A percentile compares a stretch with the other conserved stretches of the same genome.
Evolutionary conservation across 1,140 invertebrate species (phyloP).

Genomic region (Formica exsecta): DNA sequence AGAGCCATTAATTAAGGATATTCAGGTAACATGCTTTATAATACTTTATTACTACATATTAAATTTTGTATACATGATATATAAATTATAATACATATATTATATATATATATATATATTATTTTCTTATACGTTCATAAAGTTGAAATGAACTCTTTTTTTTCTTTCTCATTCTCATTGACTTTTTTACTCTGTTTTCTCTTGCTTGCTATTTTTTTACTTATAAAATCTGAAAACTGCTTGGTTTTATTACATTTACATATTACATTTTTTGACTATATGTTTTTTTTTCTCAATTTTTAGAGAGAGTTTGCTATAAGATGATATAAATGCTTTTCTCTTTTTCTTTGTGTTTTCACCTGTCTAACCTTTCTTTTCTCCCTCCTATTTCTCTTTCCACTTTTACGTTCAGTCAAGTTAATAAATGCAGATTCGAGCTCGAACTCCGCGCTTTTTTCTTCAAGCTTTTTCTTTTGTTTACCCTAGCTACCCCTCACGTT

Average conservation of each 20-base stretch:
- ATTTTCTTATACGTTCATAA: neutral
- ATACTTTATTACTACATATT: neutral
- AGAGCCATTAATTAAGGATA: too few relatives aligned
- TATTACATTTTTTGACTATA: neutral
- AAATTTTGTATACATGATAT: neutral
- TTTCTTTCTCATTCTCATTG: neutral
- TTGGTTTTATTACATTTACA: slow-evolving; percentile 22
- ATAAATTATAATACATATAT: neutral
- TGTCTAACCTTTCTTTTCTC: slow-evolving; percentile 1
- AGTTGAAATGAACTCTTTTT: slow-evolving; percentile 2
- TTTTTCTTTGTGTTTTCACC: slow-evolving; percentile 27
- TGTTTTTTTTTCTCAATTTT: neutral
- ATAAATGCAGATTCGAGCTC: slow-evolving; percentile 59
- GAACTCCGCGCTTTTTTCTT: slow-evolving; percentile 41
- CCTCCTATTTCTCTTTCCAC: slow-evolving; percentile 13
- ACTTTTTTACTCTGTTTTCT: neutral
- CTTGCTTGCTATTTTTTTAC: neutral
- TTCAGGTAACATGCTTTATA: neutral
- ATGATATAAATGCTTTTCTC: slow-evolving; percentile 9
- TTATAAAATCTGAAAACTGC: neutral
- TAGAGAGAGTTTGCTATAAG: slow-evolving; percentile 7
- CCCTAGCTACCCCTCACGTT: slow-evolving; percentile 31
- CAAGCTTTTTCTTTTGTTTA: slow-evolving; percentile 44
- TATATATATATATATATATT: neutral
- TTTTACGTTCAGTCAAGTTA: slow-evolving; percentile 48